Evolutionary conservation across 1,140 invertebrate genomes (phyloP).

Genomic region (Hyles vespertilio): DNA sequence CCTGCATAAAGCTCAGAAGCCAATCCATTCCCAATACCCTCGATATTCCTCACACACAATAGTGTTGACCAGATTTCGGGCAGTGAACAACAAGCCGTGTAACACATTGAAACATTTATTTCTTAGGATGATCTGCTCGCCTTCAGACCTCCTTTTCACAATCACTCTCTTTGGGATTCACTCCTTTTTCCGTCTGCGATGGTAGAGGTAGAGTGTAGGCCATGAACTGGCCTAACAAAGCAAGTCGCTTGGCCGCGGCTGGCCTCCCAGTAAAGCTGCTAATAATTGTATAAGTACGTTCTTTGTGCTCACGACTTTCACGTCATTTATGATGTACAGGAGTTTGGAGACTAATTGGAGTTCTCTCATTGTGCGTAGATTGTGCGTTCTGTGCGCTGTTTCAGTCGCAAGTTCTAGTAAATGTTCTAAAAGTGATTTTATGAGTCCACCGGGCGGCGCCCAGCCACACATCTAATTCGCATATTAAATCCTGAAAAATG

Average conservation of each 20-base stretch:
- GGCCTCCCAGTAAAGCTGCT: constrained; percentile 85
- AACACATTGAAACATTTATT: constrained; percentile 90
- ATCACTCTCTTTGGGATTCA: constrained; percentile 78
- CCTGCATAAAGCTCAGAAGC: constrained; percentile 95
- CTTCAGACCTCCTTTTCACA: constrained; percentile 77
- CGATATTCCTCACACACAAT: constrained; percentile 93
- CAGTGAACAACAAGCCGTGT: constrained; percentile 84
- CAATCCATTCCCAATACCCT: constrained; percentile 97
- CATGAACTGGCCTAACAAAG: constrained; percentile 93
- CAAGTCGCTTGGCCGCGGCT: constrained; percentile 87
- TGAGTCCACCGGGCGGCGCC: constrained; percentile 91
- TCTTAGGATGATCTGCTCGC: constrained; percentile 83
- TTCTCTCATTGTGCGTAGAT: constrained; percentile 91
- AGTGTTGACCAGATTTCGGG: constrained; percentile 78
- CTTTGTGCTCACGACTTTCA: constrained; percentile 83
- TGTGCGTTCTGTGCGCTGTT: constrained; percentile 92
- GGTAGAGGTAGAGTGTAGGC: constrained; percentile 87
- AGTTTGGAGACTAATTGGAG: constrained; percentile 88
- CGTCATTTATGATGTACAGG: constrained; percentile 85
- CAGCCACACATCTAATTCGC: constrained; percentile 95
- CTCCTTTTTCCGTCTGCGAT: constrained; percentile 77
- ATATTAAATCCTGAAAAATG: constrained; percentile 90
- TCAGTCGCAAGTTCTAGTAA: constrained; percentile 95
- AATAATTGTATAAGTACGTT: constrained; percentile 88
- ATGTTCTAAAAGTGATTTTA: constrained; percentile 96